These are phyloP conservation scores for Nansenia antarctica DNA, from an alignment of 2,113 vertebrate genomes.

Conservation along the genomic window DNA sequence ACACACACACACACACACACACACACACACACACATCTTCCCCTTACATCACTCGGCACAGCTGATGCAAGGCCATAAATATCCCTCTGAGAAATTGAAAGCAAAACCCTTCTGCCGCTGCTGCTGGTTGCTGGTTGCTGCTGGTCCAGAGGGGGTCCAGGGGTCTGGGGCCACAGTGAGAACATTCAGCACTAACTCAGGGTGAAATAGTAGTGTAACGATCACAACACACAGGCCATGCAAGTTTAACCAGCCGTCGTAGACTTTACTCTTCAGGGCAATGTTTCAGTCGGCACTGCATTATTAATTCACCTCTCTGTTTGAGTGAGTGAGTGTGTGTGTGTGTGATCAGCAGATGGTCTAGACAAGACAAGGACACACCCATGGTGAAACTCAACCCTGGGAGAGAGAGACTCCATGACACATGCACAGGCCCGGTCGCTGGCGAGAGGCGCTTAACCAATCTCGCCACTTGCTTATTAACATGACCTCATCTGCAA, in stretches of 20 bases:
- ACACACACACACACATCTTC: slow-evolving; percentile 56
- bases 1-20: too few relatives aligned
- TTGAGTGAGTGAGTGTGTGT: not conserved
- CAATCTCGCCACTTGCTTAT: slow-evolving; percentile 35
- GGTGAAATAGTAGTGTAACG: slow-evolving; percentile 41
- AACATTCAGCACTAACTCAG: slow-evolving; percentile 44
- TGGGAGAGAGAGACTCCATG: slow-evolving; percentile 7
- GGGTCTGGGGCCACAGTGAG: slow-evolving; percentile 40
- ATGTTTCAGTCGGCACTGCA: slow-evolving; percentile 50
- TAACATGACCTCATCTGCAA: slow-evolving; percentile 61
- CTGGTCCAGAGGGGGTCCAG: slow-evolving; percentile 33
- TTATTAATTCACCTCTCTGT: slow-evolving; percentile 54
- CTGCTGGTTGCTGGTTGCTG: slow-evolving; percentile 27
- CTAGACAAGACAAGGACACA: slow-evolving; percentile 9
- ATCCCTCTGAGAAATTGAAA: slow-evolving; percentile 68
- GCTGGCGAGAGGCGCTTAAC: slow-evolving; percentile 22
- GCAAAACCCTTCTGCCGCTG: too few relatives aligned
- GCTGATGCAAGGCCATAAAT: slow-evolving; percentile 77
- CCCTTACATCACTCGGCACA: slow-evolving; percentile 70
- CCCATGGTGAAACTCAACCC: slow-evolving; percentile 14
- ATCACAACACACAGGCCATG: slow-evolving; percentile 28
- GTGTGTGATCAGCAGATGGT: not conserved
- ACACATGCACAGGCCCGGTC: slow-evolving; percentile 54
- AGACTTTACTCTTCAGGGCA: slow-evolving; percentile 32
- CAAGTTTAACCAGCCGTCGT: slow-evolving; percentile 24